Evolutionary conservation across 1,140 invertebrate species (phyloP).

Genomic region (Drosophila nebulosa): DNA sequence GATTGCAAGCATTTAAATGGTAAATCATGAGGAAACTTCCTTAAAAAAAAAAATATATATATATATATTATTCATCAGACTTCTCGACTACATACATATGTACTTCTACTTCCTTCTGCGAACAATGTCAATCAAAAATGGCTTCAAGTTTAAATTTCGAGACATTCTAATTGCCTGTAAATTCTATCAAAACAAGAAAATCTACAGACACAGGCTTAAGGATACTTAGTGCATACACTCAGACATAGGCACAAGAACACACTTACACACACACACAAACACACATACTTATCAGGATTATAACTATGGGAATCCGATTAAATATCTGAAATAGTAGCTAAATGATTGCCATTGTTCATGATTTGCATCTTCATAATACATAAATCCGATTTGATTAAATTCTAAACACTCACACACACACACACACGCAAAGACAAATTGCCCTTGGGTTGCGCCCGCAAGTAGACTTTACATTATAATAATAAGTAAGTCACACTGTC

Average conservation of each 20-base stretch:
- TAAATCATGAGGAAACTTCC: conserved; percentile 1
- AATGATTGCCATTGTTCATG: not conserved
- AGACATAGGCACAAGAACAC: not conserved
- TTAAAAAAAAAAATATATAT: no score
- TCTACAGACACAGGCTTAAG: not conserved
- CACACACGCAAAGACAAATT: not conserved
- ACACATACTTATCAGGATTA: conserved; percentile 30
- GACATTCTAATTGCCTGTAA: not conserved
- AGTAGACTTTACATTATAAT: conserved; percentile 2
- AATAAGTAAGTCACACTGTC: not conserved
- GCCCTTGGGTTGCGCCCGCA: not conserved
- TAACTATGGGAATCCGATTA: conserved; percentile 51
- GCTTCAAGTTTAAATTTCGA: not conserved
- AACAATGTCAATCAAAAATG: no score
- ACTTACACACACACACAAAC: conserved; percentile 7
- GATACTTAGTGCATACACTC: not conserved
- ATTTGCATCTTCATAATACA: not conserved
- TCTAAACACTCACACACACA: not conserved
- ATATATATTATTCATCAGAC: not conserved
- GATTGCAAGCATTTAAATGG: conserved; percentile 44
- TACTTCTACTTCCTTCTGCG: no score
- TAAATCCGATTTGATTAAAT: conserved; percentile 1
- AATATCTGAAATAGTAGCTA: conserved; percentile 39
- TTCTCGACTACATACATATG: no score
- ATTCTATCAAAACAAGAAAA: not conserved